Conservation (phyloP, 2,797 vertebrate genomes). For the Botia kubotai region DNA sequence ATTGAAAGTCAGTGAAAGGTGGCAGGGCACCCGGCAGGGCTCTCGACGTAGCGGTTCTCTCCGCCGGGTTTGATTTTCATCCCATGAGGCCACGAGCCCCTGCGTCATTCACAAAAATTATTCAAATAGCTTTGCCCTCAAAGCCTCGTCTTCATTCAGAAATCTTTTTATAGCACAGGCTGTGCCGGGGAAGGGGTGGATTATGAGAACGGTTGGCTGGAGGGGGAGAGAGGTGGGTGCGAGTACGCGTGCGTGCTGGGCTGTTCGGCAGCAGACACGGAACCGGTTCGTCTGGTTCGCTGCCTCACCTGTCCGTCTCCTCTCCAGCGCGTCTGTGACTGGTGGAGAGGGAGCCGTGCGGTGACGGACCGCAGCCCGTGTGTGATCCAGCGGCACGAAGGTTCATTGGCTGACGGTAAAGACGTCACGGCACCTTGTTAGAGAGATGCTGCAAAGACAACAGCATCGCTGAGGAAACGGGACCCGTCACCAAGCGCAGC, state of each 20-base stretch:
- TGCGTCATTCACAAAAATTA: conserved; percentile 85
- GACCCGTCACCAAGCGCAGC: conserved; percentile 51
- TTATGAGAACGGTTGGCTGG: conserved; percentile 46
- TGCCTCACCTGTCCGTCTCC: conserved; percentile 53
- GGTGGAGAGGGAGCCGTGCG: conserved; percentile 15
- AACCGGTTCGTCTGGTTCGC: conserved; percentile 58
- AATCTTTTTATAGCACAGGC: conserved; percentile 71
- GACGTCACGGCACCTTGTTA: conserved; percentile 55
- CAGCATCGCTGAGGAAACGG: conserved; percentile 48
- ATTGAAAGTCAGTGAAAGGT: conserved; percentile 76
- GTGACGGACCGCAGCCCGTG: conserved; percentile 37
- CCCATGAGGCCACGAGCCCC: conserved; percentile 74
- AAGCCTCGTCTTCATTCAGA: conserved; percentile 78
- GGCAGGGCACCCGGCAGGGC: conserved; percentile 71
- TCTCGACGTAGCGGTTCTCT: conserved; percentile 79
- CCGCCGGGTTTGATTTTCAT: conserved; percentile 77
- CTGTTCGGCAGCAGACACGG: conserved; percentile 54
- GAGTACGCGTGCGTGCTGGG: conserved; percentile 59
- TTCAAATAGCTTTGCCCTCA: conserved; percentile 84
- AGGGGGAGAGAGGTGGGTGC: conserved; percentile 31
- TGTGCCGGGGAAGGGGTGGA: conserved; percentile 68
- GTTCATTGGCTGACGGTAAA: conserved; percentile 58
- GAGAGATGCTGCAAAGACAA: conserved; percentile 55
- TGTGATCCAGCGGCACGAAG: conserved; percentile 38
- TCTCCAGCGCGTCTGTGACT: conserved; percentile 29